phyloP scores from a whole-genome alignment of 1,140 invertebrate species.

The Archivesica marissinica region DNA sequence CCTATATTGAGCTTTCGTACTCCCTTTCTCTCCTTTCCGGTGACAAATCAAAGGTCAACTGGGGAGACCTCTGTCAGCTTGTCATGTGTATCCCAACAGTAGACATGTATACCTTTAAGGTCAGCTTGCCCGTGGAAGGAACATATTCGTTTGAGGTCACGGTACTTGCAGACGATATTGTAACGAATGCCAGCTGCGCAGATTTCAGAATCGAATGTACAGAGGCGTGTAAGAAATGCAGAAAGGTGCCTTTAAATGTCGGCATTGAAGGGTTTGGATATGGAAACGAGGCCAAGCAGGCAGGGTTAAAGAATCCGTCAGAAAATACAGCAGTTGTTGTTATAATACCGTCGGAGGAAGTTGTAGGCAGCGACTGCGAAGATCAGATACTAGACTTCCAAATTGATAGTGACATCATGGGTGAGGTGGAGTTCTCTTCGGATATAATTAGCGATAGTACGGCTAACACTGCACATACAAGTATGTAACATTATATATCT shows the following conservation, averaged over 20 bases:
- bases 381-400: constrained; percentile 16
- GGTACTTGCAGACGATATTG: constrained; percentile 20
- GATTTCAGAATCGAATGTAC: constrained; percentile 5
- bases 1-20: background rate
- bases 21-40: background rate
- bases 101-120: background rate
- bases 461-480: background rate
- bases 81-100: background rate
- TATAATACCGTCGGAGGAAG: background rate
- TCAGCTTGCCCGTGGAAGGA: constrained; percentile 10
- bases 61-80: background rate
- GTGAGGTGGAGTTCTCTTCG: background rate
- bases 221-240: constrained; percentile 13
- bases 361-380: background rate
- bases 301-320: constrained; percentile 5
- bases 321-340: background rate
- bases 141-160: background rate
- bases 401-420: constrained; percentile 9
- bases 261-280: constrained; percentile 24
- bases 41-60: background rate
- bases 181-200: constrained; percentile 2
- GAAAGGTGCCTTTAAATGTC: constrained; percentile 1
- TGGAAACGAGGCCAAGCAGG: constrained; percentile 3
- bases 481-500: background rate
- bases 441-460: background rate